Conservation (phyloP, 2,113 vertebrate species). For the Spilogale gracilis region DNA sequence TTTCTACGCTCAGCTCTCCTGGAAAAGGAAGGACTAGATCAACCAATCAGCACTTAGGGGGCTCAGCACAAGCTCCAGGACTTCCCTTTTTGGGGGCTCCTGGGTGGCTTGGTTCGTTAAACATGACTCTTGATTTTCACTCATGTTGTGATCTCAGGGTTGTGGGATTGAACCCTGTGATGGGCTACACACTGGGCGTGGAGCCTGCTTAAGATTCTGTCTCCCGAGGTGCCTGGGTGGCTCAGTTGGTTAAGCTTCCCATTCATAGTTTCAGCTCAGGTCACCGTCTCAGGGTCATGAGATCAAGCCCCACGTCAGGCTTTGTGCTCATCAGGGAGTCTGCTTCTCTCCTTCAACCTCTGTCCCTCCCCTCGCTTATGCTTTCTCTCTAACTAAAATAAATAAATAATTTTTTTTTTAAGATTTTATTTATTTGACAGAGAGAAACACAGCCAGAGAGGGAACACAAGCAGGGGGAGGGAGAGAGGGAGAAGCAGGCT, state of each 20-base stretch:
- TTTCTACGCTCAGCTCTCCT: not conserved
- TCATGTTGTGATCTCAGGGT: not conserved
- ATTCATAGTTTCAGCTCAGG: not conserved
- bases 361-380: not conserved
- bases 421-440: too few relatives aligned
- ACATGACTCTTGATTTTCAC: not conserved
- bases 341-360: not conserved
- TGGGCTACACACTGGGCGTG: not conserved
- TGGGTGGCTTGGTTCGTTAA: not conserved
- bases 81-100: not conserved
- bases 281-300: not conserved
- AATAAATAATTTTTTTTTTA: too few relatives aligned
- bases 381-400: not conserved
- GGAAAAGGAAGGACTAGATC: not conserved
- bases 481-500: too few relatives aligned
- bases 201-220: not conserved
- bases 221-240: not conserved
- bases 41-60: not conserved
- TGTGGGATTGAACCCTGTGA: not conserved
- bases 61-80: not conserved
- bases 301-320: not conserved
- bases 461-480: too few relatives aligned
- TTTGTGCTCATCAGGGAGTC: not conserved
- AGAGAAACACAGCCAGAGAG: too few relatives aligned
- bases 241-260: not conserved